Evolutionary conservation across 2,113 vertebrate species (phyloP).

Genomic region (Tyrannus savana): DNA sequence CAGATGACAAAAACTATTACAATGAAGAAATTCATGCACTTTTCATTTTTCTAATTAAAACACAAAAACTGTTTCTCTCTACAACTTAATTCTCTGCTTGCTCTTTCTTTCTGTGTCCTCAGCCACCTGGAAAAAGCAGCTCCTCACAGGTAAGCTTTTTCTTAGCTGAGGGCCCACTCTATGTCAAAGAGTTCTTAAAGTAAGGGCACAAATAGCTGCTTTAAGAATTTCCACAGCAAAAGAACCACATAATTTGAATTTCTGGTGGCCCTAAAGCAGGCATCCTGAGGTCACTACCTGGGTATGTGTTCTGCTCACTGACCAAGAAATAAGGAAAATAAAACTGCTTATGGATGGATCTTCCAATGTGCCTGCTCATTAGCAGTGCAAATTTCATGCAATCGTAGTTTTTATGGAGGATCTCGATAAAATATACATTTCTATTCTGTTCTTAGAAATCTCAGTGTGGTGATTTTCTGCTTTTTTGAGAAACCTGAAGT

Average conservation of each 20-base stretch:
- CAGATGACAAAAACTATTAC: slow-evolving; percentile 18
- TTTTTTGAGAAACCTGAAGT: background rate
- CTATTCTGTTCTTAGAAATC: background rate
- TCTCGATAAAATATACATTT: background rate
- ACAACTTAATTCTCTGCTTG: background rate
- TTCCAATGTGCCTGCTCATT: slow-evolving; percentile 7
- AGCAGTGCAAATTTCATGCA: background rate
- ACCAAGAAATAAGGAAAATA: background rate
- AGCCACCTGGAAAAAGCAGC: background rate
- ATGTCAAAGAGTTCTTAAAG: background rate
- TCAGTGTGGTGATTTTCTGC: background rate
- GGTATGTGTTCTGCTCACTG: background rate
- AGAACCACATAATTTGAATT: background rate
- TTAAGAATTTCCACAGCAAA: background rate
- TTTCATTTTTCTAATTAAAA: slow-evolving; percentile 45
- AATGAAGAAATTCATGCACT: background rate
- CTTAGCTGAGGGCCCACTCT: background rate
- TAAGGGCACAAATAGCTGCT: background rate
- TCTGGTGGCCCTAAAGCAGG: background rate
- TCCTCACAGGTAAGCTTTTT: background rate
- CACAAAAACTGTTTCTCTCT: background rate
- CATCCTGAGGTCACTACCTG: background rate
- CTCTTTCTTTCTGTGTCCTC: background rate
- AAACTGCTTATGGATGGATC: background rate
- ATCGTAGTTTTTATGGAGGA: background rate